Conservation (phyloP, 2,888 invertebrate genomes). For the Peribatodes rhomboidaria region DNA sequence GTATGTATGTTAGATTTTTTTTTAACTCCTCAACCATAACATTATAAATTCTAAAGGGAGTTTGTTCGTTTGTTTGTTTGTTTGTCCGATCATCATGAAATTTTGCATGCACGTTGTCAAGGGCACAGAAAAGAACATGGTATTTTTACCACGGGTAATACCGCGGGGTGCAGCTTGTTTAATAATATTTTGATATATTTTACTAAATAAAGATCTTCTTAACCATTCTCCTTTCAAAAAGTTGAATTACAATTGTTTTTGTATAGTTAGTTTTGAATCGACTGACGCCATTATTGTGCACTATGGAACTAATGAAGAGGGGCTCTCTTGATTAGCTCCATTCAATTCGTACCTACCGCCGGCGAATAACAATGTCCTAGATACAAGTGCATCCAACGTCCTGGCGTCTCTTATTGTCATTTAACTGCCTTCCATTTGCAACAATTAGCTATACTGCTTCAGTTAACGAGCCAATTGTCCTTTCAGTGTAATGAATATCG, state of each 20-base stretch:
- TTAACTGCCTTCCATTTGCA: slow-evolving; percentile 74
- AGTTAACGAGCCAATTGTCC: slow-evolving; percentile 77
- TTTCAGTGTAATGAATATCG: slow-evolving; percentile 54
- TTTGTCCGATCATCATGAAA: too few species aligned
- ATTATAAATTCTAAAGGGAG: too few species aligned
- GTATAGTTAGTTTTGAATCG: background rate
- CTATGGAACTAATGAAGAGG: background rate
- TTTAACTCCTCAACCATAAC: too few species aligned
- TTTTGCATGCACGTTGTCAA: too few species aligned
- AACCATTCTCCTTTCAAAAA: too few species aligned
- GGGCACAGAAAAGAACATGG: too few species aligned
- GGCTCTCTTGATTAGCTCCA: slow-evolving; percentile 35
- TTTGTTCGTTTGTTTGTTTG: too few species aligned
- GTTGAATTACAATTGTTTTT: background rate
- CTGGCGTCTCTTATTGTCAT: slow-evolving; percentile 67
- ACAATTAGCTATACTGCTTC: slow-evolving; percentile 75
- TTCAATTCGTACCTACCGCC: slow-evolving; percentile 52
- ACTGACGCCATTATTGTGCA: background rate
- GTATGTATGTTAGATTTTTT: too few species aligned
- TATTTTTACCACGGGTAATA: too few species aligned
- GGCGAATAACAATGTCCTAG: slow-evolving; percentile 60
- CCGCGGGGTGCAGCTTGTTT: too few species aligned
- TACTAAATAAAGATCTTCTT: too few species aligned
- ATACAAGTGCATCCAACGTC: slow-evolving; percentile 54
- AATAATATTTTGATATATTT: too few species aligned